Conservation (phyloP, 1,140 invertebrate genomes). For the Hylyphantes graminicola region DNA sequence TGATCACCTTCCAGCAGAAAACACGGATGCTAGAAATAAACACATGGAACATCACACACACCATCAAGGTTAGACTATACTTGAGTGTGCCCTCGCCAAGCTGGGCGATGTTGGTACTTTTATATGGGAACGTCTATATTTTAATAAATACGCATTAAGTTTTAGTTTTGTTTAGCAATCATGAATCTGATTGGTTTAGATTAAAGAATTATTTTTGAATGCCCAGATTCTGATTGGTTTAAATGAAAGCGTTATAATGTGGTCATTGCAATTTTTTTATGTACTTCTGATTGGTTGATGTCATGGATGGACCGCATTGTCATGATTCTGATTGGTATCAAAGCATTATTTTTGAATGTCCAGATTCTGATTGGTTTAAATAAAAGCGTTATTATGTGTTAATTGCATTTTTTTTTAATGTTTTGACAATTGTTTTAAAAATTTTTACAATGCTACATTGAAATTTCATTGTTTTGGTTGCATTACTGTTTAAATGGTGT, state of each 20-base stretch:
- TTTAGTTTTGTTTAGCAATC: not conserved
- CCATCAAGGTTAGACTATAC: not conserved
- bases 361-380: too few relatives aligned
- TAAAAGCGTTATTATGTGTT: not conserved
- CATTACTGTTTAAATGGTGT: too few relatives aligned
- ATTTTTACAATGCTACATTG: too few relatives aligned
- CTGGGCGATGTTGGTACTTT: not conserved
- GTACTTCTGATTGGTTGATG: too few relatives aligned
- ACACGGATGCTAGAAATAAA: slow-evolving; percentile 85
- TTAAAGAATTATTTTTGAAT: not conserved
- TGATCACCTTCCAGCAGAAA: slow-evolving; percentile 96
- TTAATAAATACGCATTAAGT: too few relatives aligned
- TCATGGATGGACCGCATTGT: too few relatives aligned
- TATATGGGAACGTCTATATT: not conserved
- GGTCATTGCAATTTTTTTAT: too few relatives aligned
- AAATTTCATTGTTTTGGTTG: too few relatives aligned
- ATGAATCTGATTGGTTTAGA: not conserved
- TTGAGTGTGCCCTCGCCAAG: not conserved
- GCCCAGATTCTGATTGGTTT: not conserved
- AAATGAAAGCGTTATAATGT: not conserved
- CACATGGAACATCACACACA: not conserved
- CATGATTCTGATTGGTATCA: not conserved
- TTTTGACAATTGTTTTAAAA: too few relatives aligned
- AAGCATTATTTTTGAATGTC: not conserved
- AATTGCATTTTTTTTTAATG: too few relatives aligned